Evolutionary conservation across 2,113 vertebrate species (phyloP), one percentile per base, ranked within the genome.

Genomic region (Empidonax traillii): DNA sequence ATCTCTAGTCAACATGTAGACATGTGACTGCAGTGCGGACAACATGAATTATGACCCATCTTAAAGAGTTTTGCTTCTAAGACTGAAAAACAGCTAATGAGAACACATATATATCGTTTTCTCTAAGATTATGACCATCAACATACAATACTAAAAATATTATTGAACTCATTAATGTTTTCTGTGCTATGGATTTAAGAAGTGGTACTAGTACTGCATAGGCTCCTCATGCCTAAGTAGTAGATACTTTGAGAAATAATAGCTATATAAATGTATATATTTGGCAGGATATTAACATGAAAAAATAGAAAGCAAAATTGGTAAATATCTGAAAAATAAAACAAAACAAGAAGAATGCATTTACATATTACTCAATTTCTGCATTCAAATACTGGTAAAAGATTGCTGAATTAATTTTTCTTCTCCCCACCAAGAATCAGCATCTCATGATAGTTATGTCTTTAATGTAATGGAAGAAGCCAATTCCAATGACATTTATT

Each of bases 41-140:
- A 93, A 94, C 30, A 44, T 94, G 72, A 97, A 86, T 95, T 86
- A 96, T 41, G 55, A 92, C 68, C 27, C 33, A 77, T 77, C 39
- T 78, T 77, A 86, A 73, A 55, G 76, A 79, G 62, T 73, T 90
- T 71, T 86, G 39, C 43, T 89, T 85, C 81, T 71, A 87, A 83
- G 41, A 78, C 12, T 71, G 74, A 89, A 90, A 87, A 85, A 35
- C 31, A 74, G 33, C 49, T 94, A 94, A 93, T 41, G 33, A 86
- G 66, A 87, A 78, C 7, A 41, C 5, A 27, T 63, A 20, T 46
- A 53, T 5, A 58, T 5, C 2, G 2, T 55, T 94, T 93, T 89
- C 53, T 63, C 33, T 68, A 43, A 33, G 53, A 49, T 81, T 81
- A 81, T 17, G 56, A 75, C 14, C 30, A 63, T 28, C 47, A 79